phyloP scores from a whole-genome alignment of 2,797 vertebrate species.

The Danio albolineatus region DNA sequence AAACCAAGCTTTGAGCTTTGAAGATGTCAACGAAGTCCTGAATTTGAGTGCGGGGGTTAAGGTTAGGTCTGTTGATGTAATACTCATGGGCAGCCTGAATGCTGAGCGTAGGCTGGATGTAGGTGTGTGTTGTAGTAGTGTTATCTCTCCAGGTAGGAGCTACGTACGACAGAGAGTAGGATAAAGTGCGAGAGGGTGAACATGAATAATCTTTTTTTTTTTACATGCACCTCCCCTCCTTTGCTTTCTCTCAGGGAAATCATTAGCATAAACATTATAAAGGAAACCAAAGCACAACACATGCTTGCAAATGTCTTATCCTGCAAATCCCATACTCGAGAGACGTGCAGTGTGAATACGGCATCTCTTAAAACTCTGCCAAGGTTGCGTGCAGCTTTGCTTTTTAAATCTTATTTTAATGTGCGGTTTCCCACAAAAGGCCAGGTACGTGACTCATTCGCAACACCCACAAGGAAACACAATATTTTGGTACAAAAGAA shows the following conservation, averaged over 20 bases:
- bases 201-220: slow-evolving; percentile 14
- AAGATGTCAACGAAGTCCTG: slow-evolving; percentile 16
- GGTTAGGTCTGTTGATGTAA: slow-evolving; percentile 50
- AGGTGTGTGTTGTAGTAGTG: slow-evolving; percentile 44
- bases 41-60: slow-evolving; percentile 28
- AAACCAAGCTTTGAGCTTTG: background rate
- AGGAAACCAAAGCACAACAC: slow-evolving; percentile 36
- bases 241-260: slow-evolving; percentile 26
- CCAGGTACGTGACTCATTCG: slow-evolving; percentile 12
- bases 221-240: slow-evolving; percentile 2
- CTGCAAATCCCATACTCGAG: slow-evolving; percentile 25
- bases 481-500: background rate
- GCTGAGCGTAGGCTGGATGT: slow-evolving; percentile 40
- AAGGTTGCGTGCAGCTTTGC: slow-evolving; percentile 22
- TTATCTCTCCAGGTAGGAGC: slow-evolving; percentile 51
- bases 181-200: slow-evolving; percentile 4
- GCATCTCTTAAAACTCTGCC: slow-evolving; percentile 17
- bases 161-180: background rate
- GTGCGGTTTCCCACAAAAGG: slow-evolving; percentile 20
- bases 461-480: slow-evolving; percentile 38
- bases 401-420: slow-evolving; percentile 31
- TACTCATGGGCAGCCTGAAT: slow-evolving; percentile 38
- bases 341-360: background rate
- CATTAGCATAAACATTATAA: slow-evolving; percentile 52
- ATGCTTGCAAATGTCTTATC: background rate